Base-by-base conservation (phyloP, 2,888 invertebrate species). In the Omphaloscelis lunosa region DNA sequence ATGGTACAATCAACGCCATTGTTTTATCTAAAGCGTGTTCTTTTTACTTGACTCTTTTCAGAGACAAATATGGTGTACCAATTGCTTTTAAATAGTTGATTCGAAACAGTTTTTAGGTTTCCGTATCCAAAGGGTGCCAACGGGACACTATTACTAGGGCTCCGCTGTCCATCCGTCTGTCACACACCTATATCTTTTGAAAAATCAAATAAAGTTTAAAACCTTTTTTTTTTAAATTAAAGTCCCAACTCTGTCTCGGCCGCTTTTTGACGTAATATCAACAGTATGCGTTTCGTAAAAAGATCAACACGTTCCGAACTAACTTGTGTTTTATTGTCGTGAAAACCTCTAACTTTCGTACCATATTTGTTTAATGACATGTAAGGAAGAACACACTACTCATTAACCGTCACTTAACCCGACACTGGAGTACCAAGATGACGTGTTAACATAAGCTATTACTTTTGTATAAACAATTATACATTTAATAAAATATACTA, bases 401-500 rank as follows among this genome's bases (percentile, higher is more conserved):
- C n/a, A 62, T 39, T 17, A 48, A 34, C 56, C 15, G n/a, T 27
- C 48, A 41, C 7, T 11, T 3, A 48, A 61, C 15, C 15, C 20
- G 2, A 41, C 45, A 71, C 51, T 20, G 20, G 15, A 51, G 29
- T 45, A 29, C 45, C 27, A 51, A 72, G 58, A 72, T 2, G 48
- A 68, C 34, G 45, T 41, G 66, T 62, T 17, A 67, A 83, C 66
- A 72, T 39, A 56, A 73, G 68, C 80, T 79, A 73, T 80, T 83
- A 77, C 83, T 48, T 65, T 79, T 86, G 77, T 83, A 78, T 76
- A 81, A 81, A 77, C 73, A 76, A 75, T 56, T 69, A 66, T 80
- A 45, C 45, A 45, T 15, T 56, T 80, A 75, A 71, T 80, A 83
- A 83, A 79, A 80, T 83, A 77, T 72, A 77, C 66, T 84, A 80